Base-by-base conservation (phyloP, 2,797 vertebrate species). In the Amblyraja radiata region DNA sequence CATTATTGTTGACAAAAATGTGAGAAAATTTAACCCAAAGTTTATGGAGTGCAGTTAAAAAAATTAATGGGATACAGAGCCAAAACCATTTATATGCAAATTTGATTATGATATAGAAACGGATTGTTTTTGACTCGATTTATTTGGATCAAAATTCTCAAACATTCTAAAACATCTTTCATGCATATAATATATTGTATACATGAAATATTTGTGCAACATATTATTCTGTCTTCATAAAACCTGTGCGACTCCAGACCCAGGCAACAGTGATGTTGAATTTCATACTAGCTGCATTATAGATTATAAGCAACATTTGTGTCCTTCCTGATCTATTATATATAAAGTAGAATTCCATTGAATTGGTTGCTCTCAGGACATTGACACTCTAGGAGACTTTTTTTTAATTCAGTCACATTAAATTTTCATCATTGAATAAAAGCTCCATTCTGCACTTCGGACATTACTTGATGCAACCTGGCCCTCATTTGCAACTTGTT, bases 31-130 rank as follows among this genome's bases (percentile, higher is more conserved):
- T 25, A 84, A 28, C 23, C 81, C 81, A 86, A 32, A 16, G n/a
- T 86, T 63, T 63, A 86, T 16, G 58, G 83, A 13, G 28, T n/a
- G 54, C 25, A 61, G 28, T 86, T 28, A 86, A 1, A 63, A 68
- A 63, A 61, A 86, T 86, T 63, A 86, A 86, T 86, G 14, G 28
- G 28, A 86, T 86, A 58, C n/a, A 32, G 54, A 86, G 81, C 23
- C 23, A 84, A 84, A 61, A 46, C 25, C 25, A 84, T 61, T 86
- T 86, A 86, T 86, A 86, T 86, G 83, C 54, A 63, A 86, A 86
- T 63, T 28, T 86, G 83, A n/a, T 84, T 10, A 86, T 81, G 16
- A 54, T 83, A 25, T 61, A 86, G 83, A 86, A 63, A 86, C 10
- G 18, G 83, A 86, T 86, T 86, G 25, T 86, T 86, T n/a, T 86